These are phyloP conservation scores for Platichthys stellatus DNA, from an alignment of 2,113 vertebrate genomes.

Conservation along the genomic window DNA sequence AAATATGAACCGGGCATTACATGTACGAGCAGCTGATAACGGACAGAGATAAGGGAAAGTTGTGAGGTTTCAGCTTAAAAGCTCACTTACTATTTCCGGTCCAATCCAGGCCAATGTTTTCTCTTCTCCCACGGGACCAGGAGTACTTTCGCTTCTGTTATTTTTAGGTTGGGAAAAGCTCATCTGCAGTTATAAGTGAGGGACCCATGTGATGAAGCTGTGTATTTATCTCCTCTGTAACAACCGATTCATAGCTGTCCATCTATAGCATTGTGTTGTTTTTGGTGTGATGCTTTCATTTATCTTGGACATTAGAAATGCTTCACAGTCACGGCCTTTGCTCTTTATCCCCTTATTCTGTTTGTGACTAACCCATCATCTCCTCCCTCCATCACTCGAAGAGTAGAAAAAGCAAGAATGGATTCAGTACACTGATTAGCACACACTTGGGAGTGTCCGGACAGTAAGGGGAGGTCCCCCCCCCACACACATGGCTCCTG, in stretches of 20 bases:
- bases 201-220: constrained; percentile 62
- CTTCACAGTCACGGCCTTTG: too few species aligned
- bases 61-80: constrained; percentile 59
- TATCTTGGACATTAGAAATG: too few species aligned
- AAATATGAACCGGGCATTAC: constrained; percentile 35
- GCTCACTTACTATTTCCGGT: constrained; percentile 56
- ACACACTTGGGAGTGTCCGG: not conserved
- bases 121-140: constrained; percentile 58
- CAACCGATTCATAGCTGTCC: not conserved
- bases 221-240: constrained; percentile 25
- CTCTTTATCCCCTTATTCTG: not conserved
- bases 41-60: constrained; percentile 37
- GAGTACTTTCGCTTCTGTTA: constrained; percentile 63
- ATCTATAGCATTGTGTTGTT: not conserved
- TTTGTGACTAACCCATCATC: not conserved
- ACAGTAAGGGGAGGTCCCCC: constrained; percentile 5
- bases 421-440: constrained; percentile 3
- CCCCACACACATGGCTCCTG: constrained; percentile 15
- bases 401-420: too few species aligned
- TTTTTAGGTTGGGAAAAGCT: constrained; percentile 77
- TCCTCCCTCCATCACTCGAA: too few species aligned
- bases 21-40: constrained; percentile 38
- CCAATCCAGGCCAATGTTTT: constrained; percentile 70
- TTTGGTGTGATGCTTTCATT: not conserved
- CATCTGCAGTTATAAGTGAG: constrained; percentile 68